These are phyloP conservation scores for Acanthochromis polyacanthus DNA, from an alignment of 2,113 vertebrate species.

Conservation along the genomic window DNA sequence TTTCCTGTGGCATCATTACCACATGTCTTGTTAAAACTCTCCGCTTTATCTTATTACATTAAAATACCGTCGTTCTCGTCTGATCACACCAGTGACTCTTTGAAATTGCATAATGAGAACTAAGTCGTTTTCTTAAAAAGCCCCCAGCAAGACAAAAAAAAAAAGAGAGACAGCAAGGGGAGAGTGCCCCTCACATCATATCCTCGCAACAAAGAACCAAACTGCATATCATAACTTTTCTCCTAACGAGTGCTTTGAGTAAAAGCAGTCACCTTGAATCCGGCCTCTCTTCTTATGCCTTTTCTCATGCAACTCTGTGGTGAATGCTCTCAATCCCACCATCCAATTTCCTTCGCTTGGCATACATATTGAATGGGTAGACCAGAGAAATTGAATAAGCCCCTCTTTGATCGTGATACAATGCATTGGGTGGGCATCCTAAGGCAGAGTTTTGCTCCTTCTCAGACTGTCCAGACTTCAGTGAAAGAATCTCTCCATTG, in stretches of 20 bases:
- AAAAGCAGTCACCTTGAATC: constrained; percentile 60
- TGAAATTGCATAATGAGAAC: constrained; percentile 37
- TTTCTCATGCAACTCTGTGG: constrained; percentile 15
- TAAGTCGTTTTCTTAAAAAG: constrained; percentile 43
- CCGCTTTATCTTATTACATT: constrained; percentile 18
- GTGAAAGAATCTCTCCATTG: constrained; percentile 23
- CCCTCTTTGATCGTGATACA: constrained; percentile 65
- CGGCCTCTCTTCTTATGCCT: constrained; percentile 25
- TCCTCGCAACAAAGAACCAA: constrained; percentile 10
- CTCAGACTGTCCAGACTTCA: constrained; percentile 34
- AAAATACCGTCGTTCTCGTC: background rate
- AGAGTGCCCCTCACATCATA: constrained; percentile 28
- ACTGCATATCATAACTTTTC: constrained; percentile 41
- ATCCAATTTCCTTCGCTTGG: constrained; percentile 43
- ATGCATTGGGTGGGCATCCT: constrained; percentile 26
- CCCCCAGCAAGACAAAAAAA: constrained; percentile 3
- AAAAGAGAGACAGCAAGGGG: background rate
- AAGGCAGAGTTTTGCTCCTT: constrained; percentile 35
- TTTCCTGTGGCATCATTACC: constrained; percentile 11
- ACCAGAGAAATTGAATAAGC: constrained; percentile 56
- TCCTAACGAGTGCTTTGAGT: constrained; percentile 39
- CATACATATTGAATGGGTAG: constrained; percentile 60
- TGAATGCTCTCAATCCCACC: constrained; percentile 53
- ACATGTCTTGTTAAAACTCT: constrained; percentile 14
- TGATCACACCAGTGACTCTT: constrained; percentile 35